These are phyloP conservation scores for Micrasema minimum DNA, from an alignment of 1,140 invertebrate species.

Conservation along the genomic window DNA sequence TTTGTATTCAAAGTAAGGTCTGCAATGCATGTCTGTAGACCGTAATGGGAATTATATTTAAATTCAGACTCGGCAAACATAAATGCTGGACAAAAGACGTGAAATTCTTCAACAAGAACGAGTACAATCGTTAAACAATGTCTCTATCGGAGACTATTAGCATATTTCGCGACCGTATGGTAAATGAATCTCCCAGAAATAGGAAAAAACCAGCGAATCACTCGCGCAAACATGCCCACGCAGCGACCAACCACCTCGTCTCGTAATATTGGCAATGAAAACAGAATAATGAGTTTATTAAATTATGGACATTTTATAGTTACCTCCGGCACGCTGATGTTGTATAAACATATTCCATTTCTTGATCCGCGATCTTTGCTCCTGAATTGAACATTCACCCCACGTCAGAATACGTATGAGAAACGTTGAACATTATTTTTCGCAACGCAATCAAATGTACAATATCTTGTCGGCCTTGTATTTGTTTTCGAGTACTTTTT, in stretches of 20 bases:
- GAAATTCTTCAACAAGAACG: slow-evolving; percentile 16
- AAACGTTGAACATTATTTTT: slow-evolving; percentile 44
- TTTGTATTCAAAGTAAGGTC: slow-evolving; percentile 30
- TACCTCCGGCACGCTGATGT: slow-evolving; percentile 5
- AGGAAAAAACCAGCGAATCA: neutral
- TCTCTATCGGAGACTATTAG: too few relatives aligned
- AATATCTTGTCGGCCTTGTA: slow-evolving; percentile 41
- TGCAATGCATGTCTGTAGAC: slow-evolving; percentile 24
- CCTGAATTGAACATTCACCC: slow-evolving; percentile 45
- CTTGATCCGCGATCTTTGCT: slow-evolving; percentile 38
- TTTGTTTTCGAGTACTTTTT: slow-evolving; percentile 40
- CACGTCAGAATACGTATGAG: slow-evolving; percentile 35
- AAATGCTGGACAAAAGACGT: slow-evolving; percentile 16
- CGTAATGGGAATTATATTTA: slow-evolving; percentile 30
- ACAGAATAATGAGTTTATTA: neutral
- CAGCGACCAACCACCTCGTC: neutral
- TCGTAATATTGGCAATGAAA: slow-evolving; percentile 10
- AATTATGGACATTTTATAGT: slow-evolving; percentile 5
- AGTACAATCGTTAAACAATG: too few relatives aligned
- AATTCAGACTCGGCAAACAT: slow-evolving; percentile 30
- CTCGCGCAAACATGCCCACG: slow-evolving; percentile 1
- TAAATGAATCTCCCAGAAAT: too few relatives aligned
- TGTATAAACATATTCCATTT: slow-evolving; percentile 28
- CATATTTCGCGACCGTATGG: too few relatives aligned
- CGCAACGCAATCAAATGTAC: slow-evolving; percentile 41